A percentile compares a stretch with the other conserved stretches of the same genome.
Evolutionary conservation across 2,888 invertebrate species (phyloP).

Genomic region (Heliconius cydno): DNA sequence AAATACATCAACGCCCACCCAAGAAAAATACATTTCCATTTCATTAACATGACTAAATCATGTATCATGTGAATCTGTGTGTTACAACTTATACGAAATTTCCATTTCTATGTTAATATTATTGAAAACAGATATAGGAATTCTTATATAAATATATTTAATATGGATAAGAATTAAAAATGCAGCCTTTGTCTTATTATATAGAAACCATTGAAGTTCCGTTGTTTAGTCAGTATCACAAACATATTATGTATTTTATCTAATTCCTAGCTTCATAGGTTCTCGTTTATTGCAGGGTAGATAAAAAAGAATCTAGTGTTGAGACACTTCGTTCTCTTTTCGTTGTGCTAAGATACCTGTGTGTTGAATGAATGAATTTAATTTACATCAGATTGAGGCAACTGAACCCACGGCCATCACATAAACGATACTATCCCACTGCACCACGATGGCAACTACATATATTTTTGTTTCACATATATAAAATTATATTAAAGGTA

Average conservation of each 20-base stretch:
- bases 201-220: neutral
- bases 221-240: too few relatives aligned
- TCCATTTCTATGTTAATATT: neutral
- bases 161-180: neutral
- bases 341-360: neutral
- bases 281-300: neutral
- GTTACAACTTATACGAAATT: neutral
- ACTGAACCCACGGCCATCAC: neutral
- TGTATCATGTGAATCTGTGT: too few relatives aligned
- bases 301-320: neutral
- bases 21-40: neutral
- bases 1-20: neutral
- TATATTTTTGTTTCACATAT: neutral
- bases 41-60: neutral
- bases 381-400: neutral
- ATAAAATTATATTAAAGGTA: neutral
- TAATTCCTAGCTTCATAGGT: too few relatives aligned
- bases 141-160: neutral
- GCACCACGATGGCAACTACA: neutral
- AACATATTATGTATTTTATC: too few relatives aligned
- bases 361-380: neutral
- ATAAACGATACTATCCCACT: too few relatives aligned
- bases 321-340: neutral
- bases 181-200: neutral
- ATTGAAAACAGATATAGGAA: neutral